phyloP scores from a whole-genome alignment of 2,888 invertebrate species.

The Neoaliturus tenellus region DNA sequence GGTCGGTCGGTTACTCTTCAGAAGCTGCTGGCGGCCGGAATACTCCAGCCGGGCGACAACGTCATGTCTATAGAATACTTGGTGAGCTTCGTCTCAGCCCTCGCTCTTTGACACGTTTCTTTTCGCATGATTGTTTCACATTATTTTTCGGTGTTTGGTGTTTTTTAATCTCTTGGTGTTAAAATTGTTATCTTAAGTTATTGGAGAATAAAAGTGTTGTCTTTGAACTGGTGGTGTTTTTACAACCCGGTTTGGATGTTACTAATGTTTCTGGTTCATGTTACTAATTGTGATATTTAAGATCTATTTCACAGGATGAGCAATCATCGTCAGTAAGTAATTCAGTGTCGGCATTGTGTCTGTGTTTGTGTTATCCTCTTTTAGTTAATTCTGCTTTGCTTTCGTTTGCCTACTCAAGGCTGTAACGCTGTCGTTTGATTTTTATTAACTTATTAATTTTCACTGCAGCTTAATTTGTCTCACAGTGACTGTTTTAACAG shows the following conservation, averaged over 20 bases:
- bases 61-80: conserved; percentile 94
- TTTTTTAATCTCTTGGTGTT: neutral
- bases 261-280: neutral
- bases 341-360: neutral
- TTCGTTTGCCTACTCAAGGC: neutral
- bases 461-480: neutral
- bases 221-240: neutral
- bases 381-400: neutral
- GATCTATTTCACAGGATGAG: neutral
- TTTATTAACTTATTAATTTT: neutral
- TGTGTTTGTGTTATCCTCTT: neutral
- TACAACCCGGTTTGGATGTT: neutral
- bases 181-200: neutral
- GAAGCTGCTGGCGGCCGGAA: conserved; percentile 90
- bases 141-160: conserved; percentile 42
- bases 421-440: neutral
- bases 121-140: conserved; percentile 43
- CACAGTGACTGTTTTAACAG: neutral
- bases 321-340: neutral
- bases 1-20: conserved; percentile 87
- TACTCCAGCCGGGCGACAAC: conserved; percentile 88
- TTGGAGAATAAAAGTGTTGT: too few species aligned
- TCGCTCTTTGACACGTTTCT: conserved; percentile 35
- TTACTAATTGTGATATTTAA: neutral
- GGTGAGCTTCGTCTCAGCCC: conserved; percentile 74